Conservation (phyloP, 1,140 invertebrate genomes). For the Aphelinus atriplicis region DNA sequence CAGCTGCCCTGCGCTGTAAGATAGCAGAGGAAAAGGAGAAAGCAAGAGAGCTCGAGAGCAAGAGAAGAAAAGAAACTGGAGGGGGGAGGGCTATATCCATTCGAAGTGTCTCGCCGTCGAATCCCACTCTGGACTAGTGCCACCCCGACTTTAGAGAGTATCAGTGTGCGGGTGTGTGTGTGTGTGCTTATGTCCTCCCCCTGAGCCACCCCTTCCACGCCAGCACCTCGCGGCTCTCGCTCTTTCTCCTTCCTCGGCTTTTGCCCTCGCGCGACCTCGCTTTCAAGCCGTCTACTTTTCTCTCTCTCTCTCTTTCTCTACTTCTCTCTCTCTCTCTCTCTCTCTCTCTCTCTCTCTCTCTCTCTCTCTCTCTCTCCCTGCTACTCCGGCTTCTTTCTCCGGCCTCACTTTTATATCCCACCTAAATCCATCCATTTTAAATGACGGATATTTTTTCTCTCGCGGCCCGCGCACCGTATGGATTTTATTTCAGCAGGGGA, state of each 20-base stretch:
- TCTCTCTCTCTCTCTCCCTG: conserved; percentile 36
- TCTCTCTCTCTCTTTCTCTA: conserved; percentile 9
- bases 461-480: conserved; percentile 41
- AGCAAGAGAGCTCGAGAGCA: not conserved
- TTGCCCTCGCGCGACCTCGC: conserved; percentile 27
- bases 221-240: conserved; percentile 17
- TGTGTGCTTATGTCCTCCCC: not conserved
- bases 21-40: not conserved
- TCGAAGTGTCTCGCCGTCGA: conserved; percentile 53
- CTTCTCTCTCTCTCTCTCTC: conserved; percentile 5
- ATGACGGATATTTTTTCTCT: conserved; percentile 61
- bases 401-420: conserved; percentile 53
- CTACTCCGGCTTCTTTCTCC: conserved; percentile 34
- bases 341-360: not conserved
- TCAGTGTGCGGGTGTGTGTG: not conserved
- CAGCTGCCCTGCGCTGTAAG: not conserved
- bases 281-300: conserved; percentile 15
- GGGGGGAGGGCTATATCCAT: conserved; percentile 44
- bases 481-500: conserved; percentile 50
- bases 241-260: conserved; percentile 42
- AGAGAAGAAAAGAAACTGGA: not conserved
- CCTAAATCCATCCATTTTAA: conserved; percentile 64
- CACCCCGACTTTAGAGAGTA: conserved; percentile 23
- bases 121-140: not conserved
- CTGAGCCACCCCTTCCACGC: not conserved